phyloP scores from a whole-genome alignment of 1,140 invertebrate species.

The Danaus melanippus region DNA sequence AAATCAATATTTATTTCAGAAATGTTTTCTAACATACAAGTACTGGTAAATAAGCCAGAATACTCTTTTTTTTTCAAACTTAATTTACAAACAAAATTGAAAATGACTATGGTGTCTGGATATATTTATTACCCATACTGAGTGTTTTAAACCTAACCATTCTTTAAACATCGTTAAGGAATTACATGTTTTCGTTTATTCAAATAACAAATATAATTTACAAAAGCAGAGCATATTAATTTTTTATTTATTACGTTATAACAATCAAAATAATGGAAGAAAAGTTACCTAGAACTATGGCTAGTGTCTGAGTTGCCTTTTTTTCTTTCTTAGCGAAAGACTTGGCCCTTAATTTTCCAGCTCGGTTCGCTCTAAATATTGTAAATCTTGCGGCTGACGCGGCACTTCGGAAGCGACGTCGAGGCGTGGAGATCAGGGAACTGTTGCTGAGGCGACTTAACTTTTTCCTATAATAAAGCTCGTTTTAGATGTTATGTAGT shows the following conservation, averaged over 20 bases:
- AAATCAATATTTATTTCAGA: constrained; percentile 2
- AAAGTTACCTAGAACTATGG: constrained; percentile 93
- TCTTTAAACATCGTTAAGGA: too few relatives aligned
- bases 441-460: constrained; percentile 51
- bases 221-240: too few relatives aligned
- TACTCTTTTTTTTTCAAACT: too few relatives aligned
- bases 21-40: constrained; percentile 35
- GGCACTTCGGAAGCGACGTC: constrained; percentile 53
- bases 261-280: too few relatives aligned
- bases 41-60: too few relatives aligned
- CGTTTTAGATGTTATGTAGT: background rate
- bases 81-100: too few relatives aligned
- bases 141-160: too few relatives aligned
- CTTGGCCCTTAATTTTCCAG: constrained; percentile 91
- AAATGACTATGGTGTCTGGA: too few relatives aligned
- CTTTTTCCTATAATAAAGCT: constrained; percentile 42
- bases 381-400: constrained; percentile 84
- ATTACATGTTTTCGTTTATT: too few relatives aligned
- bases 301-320: constrained; percentile 98
- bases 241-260: too few relatives aligned
- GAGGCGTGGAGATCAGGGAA: constrained; percentile 51
- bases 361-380: constrained; percentile 93
- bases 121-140: too few relatives aligned
- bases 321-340: constrained; percentile 97
- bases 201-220: too few relatives aligned